Evolutionary conservation across 2,113 vertebrate species (phyloP).

Genomic region (Dendrocopos noguchii): DNA sequence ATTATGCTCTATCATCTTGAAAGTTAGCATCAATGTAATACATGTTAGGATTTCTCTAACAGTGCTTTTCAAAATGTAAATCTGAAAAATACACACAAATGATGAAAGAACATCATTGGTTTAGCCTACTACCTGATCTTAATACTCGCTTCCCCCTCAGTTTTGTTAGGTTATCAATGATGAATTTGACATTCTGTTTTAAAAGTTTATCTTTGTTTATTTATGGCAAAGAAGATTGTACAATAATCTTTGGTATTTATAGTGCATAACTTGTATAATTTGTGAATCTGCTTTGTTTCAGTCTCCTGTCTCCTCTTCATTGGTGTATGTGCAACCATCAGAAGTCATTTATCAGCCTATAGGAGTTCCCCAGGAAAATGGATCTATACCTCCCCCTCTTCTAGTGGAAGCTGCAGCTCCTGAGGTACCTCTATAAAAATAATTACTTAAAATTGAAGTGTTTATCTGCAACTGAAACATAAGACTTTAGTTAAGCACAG

Average conservation of each 20-base stretch:
- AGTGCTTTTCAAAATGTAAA: neutral
- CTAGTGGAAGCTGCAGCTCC: slow-evolving; percentile 77
- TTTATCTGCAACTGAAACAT: neutral
- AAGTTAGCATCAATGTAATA: neutral
- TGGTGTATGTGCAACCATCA: slow-evolving; percentile 78
- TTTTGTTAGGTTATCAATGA: neutral
- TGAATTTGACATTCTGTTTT: neutral
- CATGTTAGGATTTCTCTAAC: neutral
- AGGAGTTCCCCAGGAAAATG: slow-evolving; percentile 76
- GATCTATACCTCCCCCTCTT: slow-evolving; percentile 68
- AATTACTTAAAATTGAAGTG: neutral
- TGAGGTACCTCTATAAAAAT: slow-evolving; percentile 65
- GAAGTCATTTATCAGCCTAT: slow-evolving; percentile 79
- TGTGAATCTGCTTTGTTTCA: slow-evolving; percentile 59
- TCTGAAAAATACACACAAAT: neutral
- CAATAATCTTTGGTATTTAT: neutral
- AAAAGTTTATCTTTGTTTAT: neutral
- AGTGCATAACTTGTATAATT: neutral
- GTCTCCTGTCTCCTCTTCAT: slow-evolving; percentile 74
- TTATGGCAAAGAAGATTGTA: neutral
- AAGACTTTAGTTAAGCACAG: neutral
- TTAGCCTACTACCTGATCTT: neutral
- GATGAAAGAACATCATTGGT: neutral
- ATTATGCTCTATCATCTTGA: neutral
- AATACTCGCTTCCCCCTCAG: neutral